These are phyloP conservation scores for Neosalanx taihuensis DNA, from an alignment of 2,797 vertebrate species.

Conservation along the genomic window DNA sequence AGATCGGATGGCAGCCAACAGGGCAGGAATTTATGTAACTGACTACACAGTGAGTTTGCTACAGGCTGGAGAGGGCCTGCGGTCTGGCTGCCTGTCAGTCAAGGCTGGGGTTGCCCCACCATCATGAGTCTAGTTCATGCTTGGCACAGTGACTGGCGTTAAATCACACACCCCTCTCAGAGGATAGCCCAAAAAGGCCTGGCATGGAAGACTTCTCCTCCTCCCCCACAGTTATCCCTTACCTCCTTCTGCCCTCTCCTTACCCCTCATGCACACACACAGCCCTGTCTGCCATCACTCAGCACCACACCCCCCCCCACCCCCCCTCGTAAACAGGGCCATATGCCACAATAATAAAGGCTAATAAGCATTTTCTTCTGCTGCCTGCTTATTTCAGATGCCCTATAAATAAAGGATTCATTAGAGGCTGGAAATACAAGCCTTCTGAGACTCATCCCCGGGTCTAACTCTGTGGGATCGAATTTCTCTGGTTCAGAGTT, in stretches of 20 bases:
- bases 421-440: no score
- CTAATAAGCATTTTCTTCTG: neutral
- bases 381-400: neutral
- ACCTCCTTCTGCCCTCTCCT: neutral
- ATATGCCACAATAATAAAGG: no score
- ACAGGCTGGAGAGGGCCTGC: conserved; percentile 55
- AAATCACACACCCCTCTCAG: conserved; percentile 59
- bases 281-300: neutral
- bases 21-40: conserved; percentile 54
- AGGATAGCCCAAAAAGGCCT: conserved; percentile 64
- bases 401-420: no score
- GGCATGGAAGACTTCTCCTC: conserved; percentile 37
- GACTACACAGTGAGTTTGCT: conserved; percentile 52
- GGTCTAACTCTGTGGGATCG: no score
- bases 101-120: conserved; percentile 14
- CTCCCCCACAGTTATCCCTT: conserved; percentile 1
- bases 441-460: no score
- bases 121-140: conserved; percentile 43
- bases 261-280: neutral
- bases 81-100: conserved; percentile 44
- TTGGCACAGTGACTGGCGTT: conserved; percentile 49
- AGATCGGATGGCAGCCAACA: conserved; percentile 55
- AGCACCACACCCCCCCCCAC: neutral
- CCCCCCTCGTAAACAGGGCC: no score
- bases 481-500: no score